Evolutionary conservation across 2,113 vertebrate species (phyloP).

Genomic region (Leiothrix lutea): DNA sequence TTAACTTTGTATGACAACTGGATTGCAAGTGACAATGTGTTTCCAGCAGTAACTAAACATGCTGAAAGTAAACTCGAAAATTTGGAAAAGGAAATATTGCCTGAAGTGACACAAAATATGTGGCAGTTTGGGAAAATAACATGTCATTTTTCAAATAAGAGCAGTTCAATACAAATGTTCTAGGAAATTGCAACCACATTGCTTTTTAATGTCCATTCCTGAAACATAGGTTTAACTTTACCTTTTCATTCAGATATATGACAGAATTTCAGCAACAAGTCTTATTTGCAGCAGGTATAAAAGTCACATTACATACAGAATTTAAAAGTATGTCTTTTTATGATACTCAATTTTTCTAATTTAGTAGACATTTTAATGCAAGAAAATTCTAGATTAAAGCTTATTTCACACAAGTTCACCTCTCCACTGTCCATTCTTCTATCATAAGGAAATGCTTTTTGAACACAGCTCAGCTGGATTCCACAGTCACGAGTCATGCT

Average conservation of each 20-base stretch:
- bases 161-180: not conserved
- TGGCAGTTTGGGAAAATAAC: not conserved
- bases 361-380: not conserved
- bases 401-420: not conserved
- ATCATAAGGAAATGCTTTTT: not conserved
- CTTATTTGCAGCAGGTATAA: not conserved
- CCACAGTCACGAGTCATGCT: not conserved
- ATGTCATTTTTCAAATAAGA: not conserved
- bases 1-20: not conserved
- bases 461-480: not conserved
- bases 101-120: not conserved
- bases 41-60: not conserved
- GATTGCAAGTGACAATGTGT: not conserved
- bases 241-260: not conserved
- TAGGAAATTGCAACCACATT: not conserved
- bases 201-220: not conserved
- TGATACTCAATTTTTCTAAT: not conserved
- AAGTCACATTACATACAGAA: not conserved
- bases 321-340: not conserved
- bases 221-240: not conserved
- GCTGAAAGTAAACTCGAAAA: not conserved
- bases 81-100: not conserved
- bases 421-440: not conserved
- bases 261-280: not conserved
- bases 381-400: not conserved